Conservation (phyloP, 2,888 invertebrate genomes). For the Cantharis rufa region DNA sequence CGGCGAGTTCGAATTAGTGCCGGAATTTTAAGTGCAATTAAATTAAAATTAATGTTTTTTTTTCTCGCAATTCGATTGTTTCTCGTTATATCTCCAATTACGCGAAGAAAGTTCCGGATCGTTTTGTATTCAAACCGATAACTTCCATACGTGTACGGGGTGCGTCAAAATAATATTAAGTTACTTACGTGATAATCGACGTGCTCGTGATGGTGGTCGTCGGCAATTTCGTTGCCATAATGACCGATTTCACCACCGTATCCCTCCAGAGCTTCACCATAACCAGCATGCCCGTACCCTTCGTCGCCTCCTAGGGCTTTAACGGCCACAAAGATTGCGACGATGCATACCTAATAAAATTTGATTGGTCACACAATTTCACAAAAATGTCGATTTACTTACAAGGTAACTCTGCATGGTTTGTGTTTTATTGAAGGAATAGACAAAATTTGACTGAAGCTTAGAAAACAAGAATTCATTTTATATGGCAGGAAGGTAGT, state of each 20-base stretch:
- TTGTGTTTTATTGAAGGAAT: slow-evolving; percentile 2
- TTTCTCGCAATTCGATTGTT: background rate
- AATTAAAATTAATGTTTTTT: background rate
- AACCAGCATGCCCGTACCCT: slow-evolving; percentile 24
- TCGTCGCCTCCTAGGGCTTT: slow-evolving; percentile 45
- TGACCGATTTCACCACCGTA: slow-evolving; percentile 9
- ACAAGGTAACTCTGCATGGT: slow-evolving; percentile 46
- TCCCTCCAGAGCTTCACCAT: slow-evolving; percentile 36
- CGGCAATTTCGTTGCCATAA: slow-evolving; percentile 26
- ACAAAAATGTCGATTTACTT: slow-evolving; percentile 36
- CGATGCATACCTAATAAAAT: slow-evolving; percentile 43
- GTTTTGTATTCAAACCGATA: background rate
- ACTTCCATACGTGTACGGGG: background rate
- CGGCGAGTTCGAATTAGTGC: background rate
- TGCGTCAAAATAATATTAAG: background rate
- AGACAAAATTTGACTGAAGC: slow-evolving; percentile 39
- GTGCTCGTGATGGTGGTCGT: slow-evolving; percentile 35
- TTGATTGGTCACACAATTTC: background rate
- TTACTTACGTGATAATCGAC: slow-evolving; percentile 49
- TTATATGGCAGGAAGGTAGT: slow-evolving; percentile 38
- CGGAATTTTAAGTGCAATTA: background rate
- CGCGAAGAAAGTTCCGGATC: background rate
- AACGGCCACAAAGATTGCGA: slow-evolving; percentile 48
- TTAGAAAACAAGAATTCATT: slow-evolving; percentile 34
- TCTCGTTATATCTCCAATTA: background rate